These are phyloP conservation scores for Idaea dimidiata DNA, from an alignment of 2,888 invertebrate species.

Conservation along the genomic window DNA sequence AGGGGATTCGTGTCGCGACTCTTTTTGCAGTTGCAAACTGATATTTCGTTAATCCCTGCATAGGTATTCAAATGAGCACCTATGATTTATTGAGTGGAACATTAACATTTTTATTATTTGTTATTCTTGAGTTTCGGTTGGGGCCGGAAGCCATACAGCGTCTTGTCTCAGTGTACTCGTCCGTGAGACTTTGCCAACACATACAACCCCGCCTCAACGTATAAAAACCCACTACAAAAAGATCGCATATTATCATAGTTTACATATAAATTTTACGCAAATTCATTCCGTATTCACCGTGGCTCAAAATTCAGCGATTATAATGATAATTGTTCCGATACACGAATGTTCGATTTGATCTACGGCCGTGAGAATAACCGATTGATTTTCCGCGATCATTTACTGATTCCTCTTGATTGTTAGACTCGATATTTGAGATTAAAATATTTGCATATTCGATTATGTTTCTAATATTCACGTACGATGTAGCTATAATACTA, in stretches of 20 bases:
- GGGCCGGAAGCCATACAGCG: constrained; percentile 80
- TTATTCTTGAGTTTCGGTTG: constrained; percentile 78
- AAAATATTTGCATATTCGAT: constrained; percentile 55
- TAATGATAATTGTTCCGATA: constrained; percentile 75
- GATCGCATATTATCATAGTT: constrained; percentile 77
- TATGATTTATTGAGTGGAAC: constrained; percentile 82
- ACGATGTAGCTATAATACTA: background rate
- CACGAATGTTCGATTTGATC: constrained; percentile 72
- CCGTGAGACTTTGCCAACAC: constrained; percentile 72
- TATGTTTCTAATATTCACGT: constrained; percentile 31
- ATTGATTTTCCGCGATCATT: constrained; percentile 73
- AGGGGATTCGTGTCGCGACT: constrained; percentile 43
- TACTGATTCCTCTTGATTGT: constrained; percentile 56
- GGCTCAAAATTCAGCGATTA: constrained; percentile 71
- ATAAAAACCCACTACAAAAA: constrained; percentile 65
- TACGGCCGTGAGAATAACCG: constrained; percentile 76
- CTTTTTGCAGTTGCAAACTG: constrained; percentile 59
- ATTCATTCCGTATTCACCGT: constrained; percentile 75
- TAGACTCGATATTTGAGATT: constrained; percentile 44
- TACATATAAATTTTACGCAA: constrained; percentile 80
- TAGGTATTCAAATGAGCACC: constrained; percentile 79
- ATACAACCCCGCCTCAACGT: constrained; percentile 52
- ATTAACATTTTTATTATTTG: constrained; percentile 82
- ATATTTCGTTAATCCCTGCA: constrained; percentile 73
- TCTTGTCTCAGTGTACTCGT: constrained; percentile 74